Base-by-base conservation (phyloP, 2,113 vertebrate species). In the Cromileptes altivelis region DNA sequence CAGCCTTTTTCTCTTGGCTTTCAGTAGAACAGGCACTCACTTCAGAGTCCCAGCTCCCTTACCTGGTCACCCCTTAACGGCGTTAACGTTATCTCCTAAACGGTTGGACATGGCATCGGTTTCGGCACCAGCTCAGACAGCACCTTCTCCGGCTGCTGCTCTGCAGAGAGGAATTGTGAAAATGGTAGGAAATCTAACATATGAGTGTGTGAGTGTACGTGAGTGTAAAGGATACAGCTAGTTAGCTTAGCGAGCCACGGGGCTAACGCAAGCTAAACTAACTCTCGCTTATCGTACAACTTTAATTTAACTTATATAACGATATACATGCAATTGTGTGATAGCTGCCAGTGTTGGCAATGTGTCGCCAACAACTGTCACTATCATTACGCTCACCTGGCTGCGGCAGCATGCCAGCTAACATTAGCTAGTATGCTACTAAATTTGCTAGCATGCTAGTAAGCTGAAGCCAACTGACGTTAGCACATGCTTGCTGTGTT, bases 131-230 rank as follows among this genome's bases (percentile, higher is more conserved):
- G 89, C 90, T 92, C 96, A 95, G 94, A 87, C 94, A 49, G 84
- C 82, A 77, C 78, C 95, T 74, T 76, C 94, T 68, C 75, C 90
- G 68, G 84, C 95, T 78, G 92, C 94, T 67, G 64, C 94, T 85
- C 95, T 98, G 82, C 98, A 99, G 88, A 96, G 98, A 91, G 98
- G 97, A 81, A 99, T 99, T 89, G 97, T 99, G 85, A 99, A 99
- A 92, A 97, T 97, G 98, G 98, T 98, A 96, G 93, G 96, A 79
- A 27, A 49, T 64, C 25, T 71, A 23, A 78, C 75, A 76, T 37
- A 70, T 72, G 72, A 77, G 67, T 74, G 30, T 58, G 81, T 78
- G 69, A 70, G 56, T 71, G 75, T 85, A 27, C 27, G 72, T 81
- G 72, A 74, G 49, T 77, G 19, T 55, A 0, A 21, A 21, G 42